These are phyloP conservation scores for Microcebus tavaratra DNA, from an alignment of 2,113 vertebrate genomes.

Conservation along the genomic window DNA sequence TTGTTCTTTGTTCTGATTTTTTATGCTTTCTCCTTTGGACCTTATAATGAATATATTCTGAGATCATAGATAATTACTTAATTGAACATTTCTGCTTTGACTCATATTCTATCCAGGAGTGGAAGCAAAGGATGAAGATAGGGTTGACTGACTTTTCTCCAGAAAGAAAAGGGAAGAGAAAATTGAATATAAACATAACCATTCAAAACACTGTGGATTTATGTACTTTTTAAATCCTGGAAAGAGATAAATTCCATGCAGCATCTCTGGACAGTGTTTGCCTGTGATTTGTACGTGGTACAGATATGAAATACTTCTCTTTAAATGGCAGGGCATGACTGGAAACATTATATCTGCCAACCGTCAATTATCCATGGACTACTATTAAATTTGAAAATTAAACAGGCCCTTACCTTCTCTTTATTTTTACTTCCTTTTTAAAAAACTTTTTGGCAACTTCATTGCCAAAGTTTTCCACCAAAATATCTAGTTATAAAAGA, in stretches of 20 bases:
- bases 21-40: neutral
- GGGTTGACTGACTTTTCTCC: neutral
- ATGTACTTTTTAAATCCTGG: constrained; percentile 9
- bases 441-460: neutral
- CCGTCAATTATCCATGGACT: constrained; percentile 33
- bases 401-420: neutral
- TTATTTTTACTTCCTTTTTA: neutral
- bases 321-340: neutral
- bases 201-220: constrained; percentile 27
- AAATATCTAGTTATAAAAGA: neutral
- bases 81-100: constrained; percentile 36
- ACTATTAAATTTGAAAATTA: constrained; percentile 54
- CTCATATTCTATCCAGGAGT: neutral
- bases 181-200: neutral
- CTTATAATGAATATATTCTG: neutral
- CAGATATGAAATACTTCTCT: constrained; percentile 22
- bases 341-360: neutral
- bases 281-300: neutral
- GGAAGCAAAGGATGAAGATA: neutral
- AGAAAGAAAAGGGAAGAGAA: neutral
- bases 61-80: constrained; percentile 40
- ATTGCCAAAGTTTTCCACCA: neutral
- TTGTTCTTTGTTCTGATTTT: constrained; percentile 24
- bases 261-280: neutral
- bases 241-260: neutral